A percentile compares a stretch with the other conserved stretches of the same genome.
Evolutionary conservation across 2,888 invertebrate species (phyloP).

Genomic region (Andrena haemorrhoa): DNA sequence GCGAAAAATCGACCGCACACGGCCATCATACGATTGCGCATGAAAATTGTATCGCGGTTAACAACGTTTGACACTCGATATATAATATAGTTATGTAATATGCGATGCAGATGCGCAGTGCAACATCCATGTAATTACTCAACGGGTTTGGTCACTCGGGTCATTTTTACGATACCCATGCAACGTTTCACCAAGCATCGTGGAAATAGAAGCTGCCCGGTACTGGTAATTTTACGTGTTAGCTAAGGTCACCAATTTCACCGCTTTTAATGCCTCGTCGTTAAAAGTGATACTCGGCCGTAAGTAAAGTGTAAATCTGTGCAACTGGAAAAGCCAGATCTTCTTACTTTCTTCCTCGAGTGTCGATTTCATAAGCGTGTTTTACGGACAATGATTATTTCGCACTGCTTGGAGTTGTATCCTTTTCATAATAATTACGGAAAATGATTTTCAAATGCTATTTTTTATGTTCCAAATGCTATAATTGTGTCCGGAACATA

Average conservation of each 20-base stretch:
- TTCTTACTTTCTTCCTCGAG: constrained; percentile 24
- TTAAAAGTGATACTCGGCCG: not conserved
- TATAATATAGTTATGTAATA: constrained; percentile 61
- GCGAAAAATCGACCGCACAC: not conserved
- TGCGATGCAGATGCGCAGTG: constrained; percentile 33
- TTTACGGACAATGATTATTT: not conserved
- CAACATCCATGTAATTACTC: constrained; percentile 63
- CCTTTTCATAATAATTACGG: not conserved
- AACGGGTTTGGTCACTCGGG: constrained; percentile 56
- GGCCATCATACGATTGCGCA: not conserved
- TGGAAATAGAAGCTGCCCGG: constrained; percentile 47
- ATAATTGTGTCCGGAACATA: no score
- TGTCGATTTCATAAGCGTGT: not conserved
- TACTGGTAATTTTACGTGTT: constrained; percentile 60
- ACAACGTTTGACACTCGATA: constrained; percentile 47
- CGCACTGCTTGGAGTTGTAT: no score
- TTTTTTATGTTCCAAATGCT: no score
- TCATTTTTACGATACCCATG: constrained; percentile 60
- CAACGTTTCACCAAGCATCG: constrained; percentile 42
- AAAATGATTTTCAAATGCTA: no score
- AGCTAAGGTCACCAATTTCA: constrained; percentile 57
- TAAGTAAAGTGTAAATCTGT: not conserved
- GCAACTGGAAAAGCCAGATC: constrained; percentile 19
- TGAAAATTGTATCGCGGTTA: constrained; percentile 39
- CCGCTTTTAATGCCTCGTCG: not conserved